phyloP scores from a whole-genome alignment of 2,113 vertebrate species.

The Quiscalus mexicanus region DNA sequence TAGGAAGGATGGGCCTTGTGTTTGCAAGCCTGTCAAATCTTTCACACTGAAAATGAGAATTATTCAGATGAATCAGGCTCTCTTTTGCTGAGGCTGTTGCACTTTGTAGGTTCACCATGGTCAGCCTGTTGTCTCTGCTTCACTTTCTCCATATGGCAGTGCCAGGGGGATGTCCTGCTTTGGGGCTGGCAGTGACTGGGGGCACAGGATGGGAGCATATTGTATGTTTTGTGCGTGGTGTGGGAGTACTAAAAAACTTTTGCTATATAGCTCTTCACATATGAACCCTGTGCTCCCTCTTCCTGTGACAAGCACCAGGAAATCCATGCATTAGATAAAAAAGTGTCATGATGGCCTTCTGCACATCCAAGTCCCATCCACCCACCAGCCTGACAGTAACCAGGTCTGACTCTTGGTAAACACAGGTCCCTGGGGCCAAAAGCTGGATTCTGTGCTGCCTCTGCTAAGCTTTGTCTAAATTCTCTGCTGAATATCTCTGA shows the following conservation, averaged over 20 bases:
- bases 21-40: background rate
- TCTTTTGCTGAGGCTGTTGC: background rate
- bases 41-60: background rate
- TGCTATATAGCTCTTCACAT: background rate
- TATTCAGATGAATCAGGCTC: background rate
- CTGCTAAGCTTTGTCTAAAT: background rate
- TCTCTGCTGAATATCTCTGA: background rate
- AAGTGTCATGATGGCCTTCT: background rate
- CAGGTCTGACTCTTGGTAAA: background rate
- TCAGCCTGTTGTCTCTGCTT: background rate
- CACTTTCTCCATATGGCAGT: background rate
- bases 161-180: background rate
- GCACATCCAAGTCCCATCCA: background rate
- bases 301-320: background rate
- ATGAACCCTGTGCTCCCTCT: background rate
- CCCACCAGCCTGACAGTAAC: background rate
- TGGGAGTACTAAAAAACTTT: background rate
- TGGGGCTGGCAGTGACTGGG: rapidly evolving
- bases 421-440: rapidly evolving
- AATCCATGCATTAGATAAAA: background rate
- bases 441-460: background rate
- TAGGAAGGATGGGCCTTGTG: rapidly evolving
- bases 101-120: background rate
- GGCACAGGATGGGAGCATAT: background rate
- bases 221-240: rapidly evolving